Percentiles rank a stretch among this genome's conserved stretches.
phyloP scores from a whole-genome alignment of 2,113 vertebrate genomes.

The Strix uralensis region DNA sequence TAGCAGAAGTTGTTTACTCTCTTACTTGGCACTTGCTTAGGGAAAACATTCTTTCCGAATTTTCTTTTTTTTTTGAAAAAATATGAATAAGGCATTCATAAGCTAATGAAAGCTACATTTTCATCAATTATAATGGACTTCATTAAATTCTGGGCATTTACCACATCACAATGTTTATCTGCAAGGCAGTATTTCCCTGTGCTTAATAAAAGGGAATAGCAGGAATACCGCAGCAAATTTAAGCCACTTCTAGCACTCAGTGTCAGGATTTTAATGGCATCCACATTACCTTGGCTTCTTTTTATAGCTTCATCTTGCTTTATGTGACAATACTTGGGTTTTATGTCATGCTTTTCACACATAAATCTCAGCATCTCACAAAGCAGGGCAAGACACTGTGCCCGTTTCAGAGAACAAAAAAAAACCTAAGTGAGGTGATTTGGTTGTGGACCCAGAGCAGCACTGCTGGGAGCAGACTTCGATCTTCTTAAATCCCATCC shows the following conservation, averaged over 20 bases:
- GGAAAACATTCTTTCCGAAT: slow-evolving; percentile 24
- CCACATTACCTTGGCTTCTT: background rate
- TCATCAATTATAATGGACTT: slow-evolving; percentile 25
- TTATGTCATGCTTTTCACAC: background rate
- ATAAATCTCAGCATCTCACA: background rate
- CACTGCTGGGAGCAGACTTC: background rate
- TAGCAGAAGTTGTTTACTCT: slow-evolving; percentile 28
- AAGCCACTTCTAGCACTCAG: background rate
- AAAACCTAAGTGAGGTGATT: background rate
- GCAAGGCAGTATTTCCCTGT: background rate
- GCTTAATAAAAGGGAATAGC: background rate
- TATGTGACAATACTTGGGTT: background rate
- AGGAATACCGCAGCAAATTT: background rate
- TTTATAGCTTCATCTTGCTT: background rate
- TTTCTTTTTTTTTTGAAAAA: background rate
- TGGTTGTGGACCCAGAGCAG: background rate
- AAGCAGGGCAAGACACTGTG: background rate
- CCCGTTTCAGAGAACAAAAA: background rate
- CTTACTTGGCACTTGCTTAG: slow-evolving; percentile 24
- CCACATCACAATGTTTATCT: slow-evolving; percentile 24
- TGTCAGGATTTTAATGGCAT: background rate
- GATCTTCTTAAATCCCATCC: background rate
- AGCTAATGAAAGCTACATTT: slow-evolving; percentile 46
- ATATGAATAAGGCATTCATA: slow-evolving; percentile 44
- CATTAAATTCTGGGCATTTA: slow-evolving; percentile 25